phyloP scores from a whole-genome alignment of 1,140 invertebrate genomes.

The Lethrus apterus region DNA sequence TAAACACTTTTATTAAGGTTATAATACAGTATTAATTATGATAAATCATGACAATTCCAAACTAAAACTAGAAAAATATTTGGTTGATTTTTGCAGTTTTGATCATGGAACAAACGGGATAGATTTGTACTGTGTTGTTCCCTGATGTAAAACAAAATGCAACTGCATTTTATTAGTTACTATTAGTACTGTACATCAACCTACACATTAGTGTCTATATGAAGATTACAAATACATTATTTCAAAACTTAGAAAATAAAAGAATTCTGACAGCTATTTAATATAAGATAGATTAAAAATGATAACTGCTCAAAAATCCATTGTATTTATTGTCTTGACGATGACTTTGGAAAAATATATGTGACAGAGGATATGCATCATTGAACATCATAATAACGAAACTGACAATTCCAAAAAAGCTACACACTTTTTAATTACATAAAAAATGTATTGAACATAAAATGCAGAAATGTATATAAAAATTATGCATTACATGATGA shows the following conservation, averaged over 20 bases:
- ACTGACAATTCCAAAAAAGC: background rate
- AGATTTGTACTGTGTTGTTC: slow-evolving; percentile 33
- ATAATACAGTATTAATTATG: no score
- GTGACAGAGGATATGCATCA: background rate
- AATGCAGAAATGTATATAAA: no score
- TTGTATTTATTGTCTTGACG: slow-evolving; percentile 6
- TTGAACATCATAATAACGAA: slow-evolving; percentile 17
- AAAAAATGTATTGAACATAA: no score
- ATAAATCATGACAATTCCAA: no score
- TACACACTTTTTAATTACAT: no score
- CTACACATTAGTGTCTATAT: no score
- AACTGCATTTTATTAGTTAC: no score
- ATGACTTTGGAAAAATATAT: background rate
- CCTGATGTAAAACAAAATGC: no score
- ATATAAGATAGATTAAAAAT: background rate
- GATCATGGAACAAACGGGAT: slow-evolving; percentile 24
- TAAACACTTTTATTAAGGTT: no score
- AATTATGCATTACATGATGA: no score
- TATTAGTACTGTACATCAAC: slow-evolving; percentile 23
- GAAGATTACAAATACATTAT: background rate
- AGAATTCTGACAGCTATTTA: background rate
- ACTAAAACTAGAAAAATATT: slow-evolving; percentile 31
- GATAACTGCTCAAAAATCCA: background rate
- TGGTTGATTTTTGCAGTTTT: slow-evolving; percentile 25
- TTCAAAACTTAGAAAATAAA: background rate